Percentiles rank a stretch among this genome's conserved stretches.
phyloP scores from a whole-genome alignment of 2,888 invertebrate species.

The Hanleya hanleyi region DNA sequence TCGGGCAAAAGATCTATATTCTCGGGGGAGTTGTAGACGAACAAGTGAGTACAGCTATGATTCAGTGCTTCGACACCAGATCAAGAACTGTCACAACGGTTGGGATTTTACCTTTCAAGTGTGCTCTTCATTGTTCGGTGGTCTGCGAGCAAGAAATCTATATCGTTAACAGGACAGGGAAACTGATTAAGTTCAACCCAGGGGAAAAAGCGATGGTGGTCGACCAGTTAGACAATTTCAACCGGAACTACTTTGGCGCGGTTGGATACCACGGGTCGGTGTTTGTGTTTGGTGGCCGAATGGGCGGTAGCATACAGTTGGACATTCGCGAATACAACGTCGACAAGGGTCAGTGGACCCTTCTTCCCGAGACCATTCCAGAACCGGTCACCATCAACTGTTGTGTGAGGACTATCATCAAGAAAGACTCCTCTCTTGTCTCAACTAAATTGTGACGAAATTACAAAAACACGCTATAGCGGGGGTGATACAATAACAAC shows the following conservation, averaged over 20 bases:
- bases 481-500: no score
- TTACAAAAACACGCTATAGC: not conserved
- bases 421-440: not conserved
- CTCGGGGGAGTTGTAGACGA: conserved; percentile 64
- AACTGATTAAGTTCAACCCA: conserved; percentile 45
- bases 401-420: not conserved
- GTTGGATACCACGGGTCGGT: not conserved
- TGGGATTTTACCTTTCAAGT: conserved; percentile 54
- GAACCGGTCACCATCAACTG: not conserved
- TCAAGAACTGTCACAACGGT: conserved; percentile 50
- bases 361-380: not conserved
- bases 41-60: conserved; percentile 53
- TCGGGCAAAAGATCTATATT: conserved; percentile 54
- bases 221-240: not conserved
- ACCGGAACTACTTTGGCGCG: conserved; percentile 4
- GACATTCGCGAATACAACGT: conserved; percentile 19
- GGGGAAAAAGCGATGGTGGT: not conserved
- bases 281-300: conserved; percentile 1
- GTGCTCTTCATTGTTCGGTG: conserved; percentile 53
- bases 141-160: conserved; percentile 47
- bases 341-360: conserved; percentile 14
- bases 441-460: not conserved
- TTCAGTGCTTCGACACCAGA: conserved; percentile 61
- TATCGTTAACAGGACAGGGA: conserved; percentile 54
- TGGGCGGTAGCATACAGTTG: not conserved